Conservation (phyloP, 2,113 vertebrate genomes). For the Spizaetus ornatus region DNA sequence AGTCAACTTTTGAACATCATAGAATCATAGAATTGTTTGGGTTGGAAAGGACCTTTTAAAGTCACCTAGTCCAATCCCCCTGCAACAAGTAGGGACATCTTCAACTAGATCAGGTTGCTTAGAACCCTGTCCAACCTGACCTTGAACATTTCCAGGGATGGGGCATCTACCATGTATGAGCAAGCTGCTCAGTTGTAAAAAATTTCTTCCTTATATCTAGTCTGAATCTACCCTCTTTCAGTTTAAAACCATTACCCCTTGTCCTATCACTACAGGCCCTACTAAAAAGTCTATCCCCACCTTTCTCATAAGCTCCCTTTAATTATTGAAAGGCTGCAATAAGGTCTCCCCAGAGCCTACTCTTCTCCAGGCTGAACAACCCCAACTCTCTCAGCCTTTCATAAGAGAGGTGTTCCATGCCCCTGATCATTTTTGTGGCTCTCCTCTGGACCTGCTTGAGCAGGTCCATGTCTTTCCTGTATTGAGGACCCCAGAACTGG, state of each 20-base stretch:
- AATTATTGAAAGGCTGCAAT: background rate
- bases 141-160: too few relatives aligned
- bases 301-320: background rate
- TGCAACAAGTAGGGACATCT: too few relatives aligned
- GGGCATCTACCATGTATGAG: too few relatives aligned
- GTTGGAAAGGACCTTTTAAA: too few relatives aligned
- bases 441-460: background rate
- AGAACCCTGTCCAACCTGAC: too few relatives aligned
- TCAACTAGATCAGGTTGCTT: too few relatives aligned
- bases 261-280: background rate
- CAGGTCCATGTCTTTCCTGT: background rate
- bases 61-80: too few relatives aligned
- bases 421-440: background rate
- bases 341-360: background rate
- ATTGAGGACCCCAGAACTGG: background rate
- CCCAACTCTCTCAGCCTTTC: background rate
- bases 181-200: background rate
- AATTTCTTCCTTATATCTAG: background rate
- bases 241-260: background rate
- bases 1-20: background rate
- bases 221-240: background rate
- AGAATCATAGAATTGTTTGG: background rate
- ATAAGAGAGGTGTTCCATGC: background rate
- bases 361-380: background rate
- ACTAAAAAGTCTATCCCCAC: background rate